Conservation (phyloP, 2,888 invertebrate genomes). For the Nomada fucata region DNA sequence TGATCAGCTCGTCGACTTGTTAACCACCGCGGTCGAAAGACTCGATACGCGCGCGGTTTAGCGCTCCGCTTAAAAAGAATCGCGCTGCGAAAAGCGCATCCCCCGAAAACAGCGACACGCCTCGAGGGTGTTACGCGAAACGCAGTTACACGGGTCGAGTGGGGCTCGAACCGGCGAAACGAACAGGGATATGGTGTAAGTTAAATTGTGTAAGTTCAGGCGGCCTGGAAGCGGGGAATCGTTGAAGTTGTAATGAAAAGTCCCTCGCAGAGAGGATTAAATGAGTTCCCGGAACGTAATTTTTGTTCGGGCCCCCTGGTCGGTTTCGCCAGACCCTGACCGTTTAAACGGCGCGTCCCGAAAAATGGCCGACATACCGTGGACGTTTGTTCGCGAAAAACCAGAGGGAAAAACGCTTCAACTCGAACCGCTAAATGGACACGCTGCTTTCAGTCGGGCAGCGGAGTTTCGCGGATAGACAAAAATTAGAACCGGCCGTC, state of each 20-base stretch:
- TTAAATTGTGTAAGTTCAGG: constrained; percentile 50
- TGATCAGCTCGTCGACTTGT: too few relatives aligned
- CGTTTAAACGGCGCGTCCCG: constrained; percentile 23
- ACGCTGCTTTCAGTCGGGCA: constrained; percentile 20
- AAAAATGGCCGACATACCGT: neutral
- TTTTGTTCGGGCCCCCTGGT: constrained; percentile 30
- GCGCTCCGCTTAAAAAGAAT: neutral
- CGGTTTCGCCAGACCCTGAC: neutral
- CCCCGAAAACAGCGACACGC: neutral
- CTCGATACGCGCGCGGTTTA: neutral
- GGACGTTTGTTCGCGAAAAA: constrained; percentile 24
- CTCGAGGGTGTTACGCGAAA: neutral
- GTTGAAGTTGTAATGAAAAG: constrained; percentile 54
- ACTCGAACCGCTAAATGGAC: constrained; percentile 27
- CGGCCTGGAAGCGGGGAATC: constrained; percentile 19
- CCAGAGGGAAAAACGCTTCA: neutral
- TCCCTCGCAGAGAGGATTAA: constrained; percentile 6
- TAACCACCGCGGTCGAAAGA: too few relatives aligned
- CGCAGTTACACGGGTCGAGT: constrained; percentile 13
- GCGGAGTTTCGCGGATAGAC: constrained; percentile 14
- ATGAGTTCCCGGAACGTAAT: constrained; percentile 42
- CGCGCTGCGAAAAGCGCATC: too few relatives aligned
- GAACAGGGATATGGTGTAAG: constrained; percentile 22
- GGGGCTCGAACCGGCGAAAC: constrained; percentile 11
- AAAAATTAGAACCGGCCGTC: constrained; percentile 20